Base-by-base conservation (phyloP, 2,888 invertebrate species). In the Ochropacha duplaris region DNA sequence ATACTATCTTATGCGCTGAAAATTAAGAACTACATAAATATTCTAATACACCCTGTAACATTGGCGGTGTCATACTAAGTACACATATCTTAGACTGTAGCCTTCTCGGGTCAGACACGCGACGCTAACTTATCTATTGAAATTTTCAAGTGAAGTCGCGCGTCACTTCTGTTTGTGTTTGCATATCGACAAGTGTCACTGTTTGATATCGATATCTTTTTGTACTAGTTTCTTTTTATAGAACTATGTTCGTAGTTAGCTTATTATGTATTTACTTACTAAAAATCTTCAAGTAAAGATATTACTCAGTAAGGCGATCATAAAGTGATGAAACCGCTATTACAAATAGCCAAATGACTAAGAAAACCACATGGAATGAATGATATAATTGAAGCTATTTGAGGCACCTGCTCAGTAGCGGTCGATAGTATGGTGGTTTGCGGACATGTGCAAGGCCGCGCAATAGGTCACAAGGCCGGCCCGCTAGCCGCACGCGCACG, bases 391-490 rank as follows among this genome's bases (percentile, higher is more conserved):
- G 44, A 6, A 8, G 44, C 19, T 44, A 44, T 44, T 44, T 44
- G 19, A 44, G 44, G 44, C 44, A 44, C 54, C 24, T 44, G 54
- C 50, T 55, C 54, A 49, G 39, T 55, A 34, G 59, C 55, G 34
- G 55, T 52, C 49, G 51, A 52, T 54, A 31, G 54, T 54, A 50
- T 28, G 50, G 39, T 50, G 36, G 36, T 58, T 28, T 26, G 50
- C 26, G 50, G 62, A 71, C 81, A 80, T 77, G 72, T 78, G 82
- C 83, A 87, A 90, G 89, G 89, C 87, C 87, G 75, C 70, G 65
- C 73, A 77, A 90, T 90, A 90, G 90, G 91, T 91, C 89, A 90
- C 83, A 82, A 86, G 88, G 90, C 88, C 88, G 78, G 77, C 79
- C 82, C 81, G 87, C 82, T 83, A 84, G 62, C 72, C 78, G 76